Evolutionary conservation across 23 tunicate species (phyloP), one percentile per base, ranked within the genome.

Genomic region (Ciona savignyi): DNA sequence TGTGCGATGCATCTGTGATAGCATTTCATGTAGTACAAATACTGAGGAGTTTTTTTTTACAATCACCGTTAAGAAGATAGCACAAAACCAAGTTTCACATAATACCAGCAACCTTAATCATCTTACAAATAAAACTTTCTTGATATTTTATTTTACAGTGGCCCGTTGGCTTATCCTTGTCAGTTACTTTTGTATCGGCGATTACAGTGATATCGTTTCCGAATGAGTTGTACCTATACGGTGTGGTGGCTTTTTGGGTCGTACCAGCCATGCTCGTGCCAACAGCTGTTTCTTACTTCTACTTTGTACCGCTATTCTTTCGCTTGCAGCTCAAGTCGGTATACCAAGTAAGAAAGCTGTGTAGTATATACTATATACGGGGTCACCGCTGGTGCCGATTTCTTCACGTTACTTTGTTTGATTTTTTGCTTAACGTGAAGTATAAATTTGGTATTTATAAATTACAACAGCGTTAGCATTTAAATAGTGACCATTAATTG

Each of bases 291-390:
- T 71, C 76, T 15, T 56, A 33, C 0, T 0, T 69, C 23, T 83
- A 83, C 66, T 83, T 68, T 48, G 70, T 83, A 4, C 88, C 88
- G 3, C 51, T 76, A 34, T 62, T 67, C 31, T 49, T 29, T 33
- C 62, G 81, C 24, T 33, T 83, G 33, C 28, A 77, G 24, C 34
- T 83, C 1, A 42, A 26, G 23, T 67, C 81, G 1, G 64, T 76
- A 61, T 83, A 75, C 71, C 77, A 83, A 76, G 88, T 83, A 65
- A 62, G 63, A n/a, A n/a, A n/a, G n/a, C n/a, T n/a, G n/a, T n/a
- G n/a, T n/a, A n/a, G n/a, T n/a, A n/a, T n/a, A n/a, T n/a, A n/a
- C 21, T 51, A 15, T 51, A 51, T 51, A 51, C 62, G 20, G 62
- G 62, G 19, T 51, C 21, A 51, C 19, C 20, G 62, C 62, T 51